A percentile compares a stretch with the other conserved stretches of the same genome.
phyloP scores from a whole-genome alignment of 1,140 invertebrate genomes.

The Rhyzopertha dominica region DNA sequence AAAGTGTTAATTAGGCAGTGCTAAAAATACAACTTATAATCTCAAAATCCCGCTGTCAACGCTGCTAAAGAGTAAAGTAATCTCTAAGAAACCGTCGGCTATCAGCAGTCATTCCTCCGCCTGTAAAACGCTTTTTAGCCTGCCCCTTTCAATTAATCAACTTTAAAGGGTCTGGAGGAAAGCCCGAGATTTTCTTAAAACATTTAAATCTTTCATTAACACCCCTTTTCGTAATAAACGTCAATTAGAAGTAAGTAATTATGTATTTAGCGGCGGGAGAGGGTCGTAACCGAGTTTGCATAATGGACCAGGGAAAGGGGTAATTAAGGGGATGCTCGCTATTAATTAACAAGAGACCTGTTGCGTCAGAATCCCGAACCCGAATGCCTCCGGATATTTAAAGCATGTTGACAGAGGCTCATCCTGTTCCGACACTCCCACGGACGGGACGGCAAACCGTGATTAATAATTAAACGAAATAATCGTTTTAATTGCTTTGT shows the following conservation, averaged over 20 bases:
- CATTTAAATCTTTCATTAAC: slow-evolving; percentile 41
- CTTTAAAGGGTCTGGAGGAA: slow-evolving; percentile 17
- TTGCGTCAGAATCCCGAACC: slow-evolving; percentile 30
- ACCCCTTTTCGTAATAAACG: slow-evolving; percentile 44
- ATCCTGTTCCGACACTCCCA: slow-evolving; percentile 10
- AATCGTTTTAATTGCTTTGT: slow-evolving; percentile 14
- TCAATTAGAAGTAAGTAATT: slow-evolving; percentile 43
- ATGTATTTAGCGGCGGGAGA: slow-evolving; percentile 34
- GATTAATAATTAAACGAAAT: too few relatives aligned
- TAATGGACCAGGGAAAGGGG: slow-evolving; percentile 44
- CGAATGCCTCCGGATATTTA: slow-evolving; percentile 20
- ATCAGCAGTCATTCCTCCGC: too few relatives aligned
- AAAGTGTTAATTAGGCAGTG: too few relatives aligned
- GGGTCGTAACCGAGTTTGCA: slow-evolving; percentile 32
- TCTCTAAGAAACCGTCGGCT: too few relatives aligned
- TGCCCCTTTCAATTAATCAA: slow-evolving; percentile 37
- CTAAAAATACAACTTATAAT: too few relatives aligned
- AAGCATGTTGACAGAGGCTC: slow-evolving; percentile 16
- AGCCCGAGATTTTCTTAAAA: slow-evolving; percentile 29
- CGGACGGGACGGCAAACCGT: too few relatives aligned
- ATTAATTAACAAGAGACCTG: slow-evolving; percentile 44
- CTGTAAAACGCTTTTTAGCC: too few relatives aligned
- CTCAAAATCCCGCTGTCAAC: too few relatives aligned
- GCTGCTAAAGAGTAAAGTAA: too few relatives aligned
- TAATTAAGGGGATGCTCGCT: slow-evolving; percentile 43